These are phyloP conservation scores for Gallinago nigripennis DNA, from an alignment of 2,797 vertebrate species.

Conservation along the genomic window DNA sequence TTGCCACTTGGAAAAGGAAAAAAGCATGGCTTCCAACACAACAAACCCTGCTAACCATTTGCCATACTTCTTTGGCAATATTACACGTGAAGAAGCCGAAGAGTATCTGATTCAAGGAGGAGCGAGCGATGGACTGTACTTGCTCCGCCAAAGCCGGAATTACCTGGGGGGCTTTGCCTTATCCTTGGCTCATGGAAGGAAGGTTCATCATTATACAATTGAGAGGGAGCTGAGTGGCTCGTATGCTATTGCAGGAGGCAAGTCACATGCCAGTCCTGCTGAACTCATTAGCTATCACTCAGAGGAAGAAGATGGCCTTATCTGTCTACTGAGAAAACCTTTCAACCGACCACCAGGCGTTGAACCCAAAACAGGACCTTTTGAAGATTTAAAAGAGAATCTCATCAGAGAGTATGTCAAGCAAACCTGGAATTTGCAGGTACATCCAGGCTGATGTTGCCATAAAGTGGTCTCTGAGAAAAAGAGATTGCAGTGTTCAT, in stretches of 20 bases:
- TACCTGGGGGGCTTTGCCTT: constrained; percentile 92
- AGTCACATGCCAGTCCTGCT: constrained; percentile 83
- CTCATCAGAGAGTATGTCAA: constrained; percentile 93
- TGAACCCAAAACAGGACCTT: constrained; percentile 91
- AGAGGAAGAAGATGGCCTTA: constrained; percentile 88
- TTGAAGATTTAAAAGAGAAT: constrained; percentile 94
- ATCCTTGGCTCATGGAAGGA: constrained; percentile 81
- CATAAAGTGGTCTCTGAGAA: neutral
- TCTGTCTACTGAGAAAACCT: constrained; percentile 89
- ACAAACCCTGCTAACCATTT: constrained; percentile 81
- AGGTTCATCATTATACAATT: constrained; percentile 94
- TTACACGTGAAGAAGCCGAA: constrained; percentile 93
- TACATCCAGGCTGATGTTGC: constrained; percentile 52
- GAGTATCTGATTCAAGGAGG: constrained; percentile 86
- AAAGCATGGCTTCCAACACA: constrained; percentile 63
- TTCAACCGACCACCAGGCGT: constrained; percentile 87
- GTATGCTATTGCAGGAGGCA: constrained; percentile 91
- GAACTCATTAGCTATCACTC: constrained; percentile 91
- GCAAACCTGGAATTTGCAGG: constrained; percentile 94
- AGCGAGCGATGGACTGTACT: constrained; percentile 80
- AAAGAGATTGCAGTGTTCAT: neutral
- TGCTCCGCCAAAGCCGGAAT: constrained; percentile 93
- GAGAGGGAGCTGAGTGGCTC: constrained; percentile 87
- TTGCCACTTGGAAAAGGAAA: neutral
- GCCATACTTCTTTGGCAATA: constrained; percentile 93